phyloP scores from a whole-genome alignment of 2,888 invertebrate species.

The Dendrolimus houi region DNA sequence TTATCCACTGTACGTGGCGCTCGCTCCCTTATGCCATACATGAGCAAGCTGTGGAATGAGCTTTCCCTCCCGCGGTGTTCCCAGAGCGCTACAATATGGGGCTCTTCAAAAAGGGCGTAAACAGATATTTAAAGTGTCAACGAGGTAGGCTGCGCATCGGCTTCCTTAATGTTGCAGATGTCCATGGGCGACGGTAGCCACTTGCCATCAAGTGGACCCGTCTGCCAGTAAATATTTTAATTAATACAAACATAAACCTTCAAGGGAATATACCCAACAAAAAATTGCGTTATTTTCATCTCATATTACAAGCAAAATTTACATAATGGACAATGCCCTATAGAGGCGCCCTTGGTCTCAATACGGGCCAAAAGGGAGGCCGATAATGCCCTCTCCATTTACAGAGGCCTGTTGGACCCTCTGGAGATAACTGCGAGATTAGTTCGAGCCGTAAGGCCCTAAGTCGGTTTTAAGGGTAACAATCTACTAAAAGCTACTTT shows the following conservation, averaged over 20 bases:
- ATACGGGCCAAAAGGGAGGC: conserved; percentile 25
- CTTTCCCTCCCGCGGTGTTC: too few species aligned
- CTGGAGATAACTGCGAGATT: conserved; percentile 18
- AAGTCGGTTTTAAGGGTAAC: conserved; percentile 1
- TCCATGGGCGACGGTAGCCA: too few species aligned
- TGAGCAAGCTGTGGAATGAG: too few species aligned
- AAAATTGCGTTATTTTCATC: not conserved
- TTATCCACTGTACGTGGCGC: too few species aligned
- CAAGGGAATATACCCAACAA: not conserved
- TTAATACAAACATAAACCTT: not conserved
- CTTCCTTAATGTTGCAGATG: too few species aligned
- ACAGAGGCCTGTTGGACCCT: conserved; percentile 21
- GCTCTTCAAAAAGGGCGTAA: too few species aligned
- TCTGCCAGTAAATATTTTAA: not conserved
- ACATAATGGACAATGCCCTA: conserved; percentile 30
- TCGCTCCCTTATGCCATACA: too few species aligned
- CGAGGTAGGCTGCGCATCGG: too few species aligned
- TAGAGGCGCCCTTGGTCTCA: conserved; percentile 21
- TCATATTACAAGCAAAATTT: conserved; percentile 26
- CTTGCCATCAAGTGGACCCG: too few species aligned
- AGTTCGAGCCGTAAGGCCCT: conserved; percentile 1
- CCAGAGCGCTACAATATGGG: too few species aligned
- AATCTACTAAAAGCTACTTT: not conserved
- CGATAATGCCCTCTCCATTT: conserved; percentile 41
- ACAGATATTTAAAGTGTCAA: too few species aligned